Evolutionary conservation across 1,140 invertebrate species (phyloP), one percentile per base, ranked within the genome.

Genomic region (Drosophila varians): DNA sequence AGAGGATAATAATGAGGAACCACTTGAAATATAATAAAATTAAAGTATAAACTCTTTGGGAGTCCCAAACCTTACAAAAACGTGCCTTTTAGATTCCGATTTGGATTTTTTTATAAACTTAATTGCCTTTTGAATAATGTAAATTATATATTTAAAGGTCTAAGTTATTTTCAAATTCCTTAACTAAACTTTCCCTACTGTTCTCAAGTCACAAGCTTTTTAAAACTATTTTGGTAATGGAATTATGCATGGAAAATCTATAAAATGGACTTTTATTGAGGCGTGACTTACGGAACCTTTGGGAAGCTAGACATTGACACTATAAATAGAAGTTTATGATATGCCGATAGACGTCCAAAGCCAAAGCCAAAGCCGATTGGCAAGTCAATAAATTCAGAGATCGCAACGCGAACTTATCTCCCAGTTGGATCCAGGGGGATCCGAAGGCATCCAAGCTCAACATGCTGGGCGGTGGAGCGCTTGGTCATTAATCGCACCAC

Each of bases 401-500:
- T 74, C 54, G 19, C 45, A 43, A 36, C 56, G 48, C 34, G 16
- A 36, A 21, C 25, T 53, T 72, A 51, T 42, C n/a, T 43, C 18
- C 38, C 38, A 49, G 31, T 47, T n/a, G n/a, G n/a, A 52, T 14
- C 57, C 19, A n/a, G 42, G 54, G 64, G 54, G 49, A 52, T 12
- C 54, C 18, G 43, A 40, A 70, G 54, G 51, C 78, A 86, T 21
- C 64, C 51, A 71, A 72, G 78, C 80, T 74, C 38, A 70, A 71
- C 80, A 51, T 53, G 71, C 72, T 74, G 70, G 72, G 76, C 65
- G 76, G 43, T 69, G 64, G 26, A 45, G 25, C 42, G 51, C 54
- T 82, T 12, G 61, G 65, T 60, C 78, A 83, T 82, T 77, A 83
- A 82, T 83, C 54, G 73, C 73, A 60, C 61, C 61, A 55, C 25